phyloP scores from a whole-genome alignment of 2,888 invertebrate genomes.

The Desoria tigrina region DNA sequence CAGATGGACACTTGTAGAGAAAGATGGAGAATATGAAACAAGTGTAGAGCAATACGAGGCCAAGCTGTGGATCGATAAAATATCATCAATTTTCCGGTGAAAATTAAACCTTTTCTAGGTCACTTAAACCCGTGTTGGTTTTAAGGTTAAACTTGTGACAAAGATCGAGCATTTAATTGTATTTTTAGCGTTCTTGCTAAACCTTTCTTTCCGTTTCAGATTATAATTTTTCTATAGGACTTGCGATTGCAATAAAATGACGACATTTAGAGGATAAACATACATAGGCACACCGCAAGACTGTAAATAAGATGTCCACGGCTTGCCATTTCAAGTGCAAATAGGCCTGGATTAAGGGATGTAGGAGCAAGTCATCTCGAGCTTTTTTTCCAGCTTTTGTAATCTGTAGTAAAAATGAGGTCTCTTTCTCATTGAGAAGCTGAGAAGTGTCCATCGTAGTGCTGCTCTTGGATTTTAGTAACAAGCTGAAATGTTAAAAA shows the following conservation, averaged over 20 bases:
- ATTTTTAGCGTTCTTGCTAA: no score
- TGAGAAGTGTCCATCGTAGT: no score
- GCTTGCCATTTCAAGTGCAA: constrained; percentile 79
- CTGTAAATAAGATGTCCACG: constrained; percentile 79
- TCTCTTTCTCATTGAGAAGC: constrained; percentile 22
- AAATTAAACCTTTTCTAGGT: no score
- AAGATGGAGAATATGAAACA: constrained; percentile 26
- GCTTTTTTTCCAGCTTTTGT: constrained; percentile 58
- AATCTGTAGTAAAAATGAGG: constrained; percentile 20
- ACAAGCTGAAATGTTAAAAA: no score
- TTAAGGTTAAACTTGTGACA: no score
- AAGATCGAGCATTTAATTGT: no score
- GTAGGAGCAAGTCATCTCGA: constrained; percentile 74
- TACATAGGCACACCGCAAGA: constrained; percentile 68
- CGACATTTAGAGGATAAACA: not conserved
- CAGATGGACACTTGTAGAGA: constrained; percentile 22
- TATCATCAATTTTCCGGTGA: constrained; percentile 17
- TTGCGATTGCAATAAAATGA: no score
- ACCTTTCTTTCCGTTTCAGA: no score
- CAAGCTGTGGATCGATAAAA: constrained; percentile 10
- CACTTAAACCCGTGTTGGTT: no score
- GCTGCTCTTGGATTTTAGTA: no score
- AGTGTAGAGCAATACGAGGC: constrained; percentile 23
- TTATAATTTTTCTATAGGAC: no score
- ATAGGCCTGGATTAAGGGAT: constrained; percentile 82